These are phyloP conservation scores for Metopia argyrocephala DNA, from an alignment of 2,888 invertebrate genomes.

Conservation along the genomic window DNA sequence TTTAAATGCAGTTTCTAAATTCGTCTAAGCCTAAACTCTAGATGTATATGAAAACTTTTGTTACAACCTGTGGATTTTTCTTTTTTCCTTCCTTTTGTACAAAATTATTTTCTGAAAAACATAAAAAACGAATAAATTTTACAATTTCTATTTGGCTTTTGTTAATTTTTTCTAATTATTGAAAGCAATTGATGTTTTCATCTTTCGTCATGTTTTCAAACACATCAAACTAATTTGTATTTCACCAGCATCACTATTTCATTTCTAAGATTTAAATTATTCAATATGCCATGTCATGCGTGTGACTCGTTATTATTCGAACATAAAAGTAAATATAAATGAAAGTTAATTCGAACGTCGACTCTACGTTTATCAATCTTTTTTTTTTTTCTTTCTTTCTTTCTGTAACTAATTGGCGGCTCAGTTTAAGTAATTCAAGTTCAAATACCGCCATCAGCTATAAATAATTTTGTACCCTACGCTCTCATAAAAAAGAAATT, in stretches of 20 bases:
- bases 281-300: constrained; percentile 3
- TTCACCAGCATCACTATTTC: background rate
- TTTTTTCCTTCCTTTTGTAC: too few relatives aligned
- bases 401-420: constrained; percentile 17
- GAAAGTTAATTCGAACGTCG: background rate
- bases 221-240: constrained; percentile 1
- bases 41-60: too few relatives aligned
- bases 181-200: background rate
- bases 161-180: background rate
- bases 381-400: background rate
- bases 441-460: constrained; percentile 47
- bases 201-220: background rate
- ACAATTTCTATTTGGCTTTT: background rate
- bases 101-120: too few relatives aligned
- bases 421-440: constrained; percentile 47
- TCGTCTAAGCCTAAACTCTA: too few relatives aligned
- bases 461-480: constrained; percentile 9
- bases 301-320: constrained; percentile 3
- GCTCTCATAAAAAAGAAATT: too few relatives aligned
- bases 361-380: background rate
- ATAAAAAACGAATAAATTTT: background rate
- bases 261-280: background rate
- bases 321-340: constrained; percentile 30
- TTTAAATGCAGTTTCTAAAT: too few relatives aligned
- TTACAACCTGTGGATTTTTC: too few relatives aligned